A percentile compares a stretch with the other conserved stretches of the same genome.
Conservation (phyloP, 30 jellyfish, hydroid and myxozoan species). For the Mastigias papua region DNA sequence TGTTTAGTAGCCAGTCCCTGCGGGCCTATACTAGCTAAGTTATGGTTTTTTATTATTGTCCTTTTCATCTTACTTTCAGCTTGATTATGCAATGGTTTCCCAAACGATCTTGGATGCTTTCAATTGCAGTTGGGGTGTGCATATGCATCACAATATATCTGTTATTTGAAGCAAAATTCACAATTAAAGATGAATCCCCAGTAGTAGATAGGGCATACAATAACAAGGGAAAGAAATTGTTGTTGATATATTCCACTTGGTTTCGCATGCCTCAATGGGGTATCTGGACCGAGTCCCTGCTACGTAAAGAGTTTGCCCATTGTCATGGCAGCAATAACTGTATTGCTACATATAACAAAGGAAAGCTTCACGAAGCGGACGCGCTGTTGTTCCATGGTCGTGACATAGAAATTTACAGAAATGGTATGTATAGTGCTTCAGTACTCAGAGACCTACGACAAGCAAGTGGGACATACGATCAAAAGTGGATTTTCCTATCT, state of each 20-base stretch:
- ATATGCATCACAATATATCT: no score
- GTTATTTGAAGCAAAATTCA: no score
- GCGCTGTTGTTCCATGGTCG: conserved; percentile 53
- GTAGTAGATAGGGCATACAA: no score
- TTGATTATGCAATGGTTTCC: no score
- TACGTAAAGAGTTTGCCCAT: background rate
- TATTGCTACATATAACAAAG: conserved; percentile 4
- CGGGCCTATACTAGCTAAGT: no score
- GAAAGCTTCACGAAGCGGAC: background rate
- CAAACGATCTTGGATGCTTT: no score
- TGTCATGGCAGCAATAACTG: conserved; percentile 22
- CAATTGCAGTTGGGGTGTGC: no score
- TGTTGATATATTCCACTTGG: conserved; percentile 9
- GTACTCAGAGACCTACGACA: background rate
- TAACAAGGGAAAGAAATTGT: background rate
- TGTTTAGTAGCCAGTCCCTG: no score
- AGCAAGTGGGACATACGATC: background rate
- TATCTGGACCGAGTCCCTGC: background rate
- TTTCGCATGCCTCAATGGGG: conserved; percentile 7
- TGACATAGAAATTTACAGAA: conserved; percentile 28
- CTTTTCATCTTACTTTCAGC: no score
- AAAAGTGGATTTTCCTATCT: conserved; percentile 39
- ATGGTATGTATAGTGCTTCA: background rate
- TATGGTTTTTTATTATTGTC: no score
- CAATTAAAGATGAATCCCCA: no score